Conservation (phyloP, 1,140 invertebrate species). For the Lepidurus apus region DNA sequence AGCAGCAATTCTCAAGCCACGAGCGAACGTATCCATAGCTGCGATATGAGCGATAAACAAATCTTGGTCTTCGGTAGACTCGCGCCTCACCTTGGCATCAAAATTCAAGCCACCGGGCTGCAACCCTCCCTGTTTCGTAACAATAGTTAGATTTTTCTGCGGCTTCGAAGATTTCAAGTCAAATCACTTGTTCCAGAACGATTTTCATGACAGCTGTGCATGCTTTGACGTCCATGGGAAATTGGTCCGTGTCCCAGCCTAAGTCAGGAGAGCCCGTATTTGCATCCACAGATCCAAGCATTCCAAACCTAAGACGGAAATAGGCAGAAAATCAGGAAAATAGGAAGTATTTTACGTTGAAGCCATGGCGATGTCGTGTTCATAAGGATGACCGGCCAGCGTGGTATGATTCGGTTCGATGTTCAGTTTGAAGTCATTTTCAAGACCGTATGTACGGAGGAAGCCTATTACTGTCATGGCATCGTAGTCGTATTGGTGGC, state of each 20-base stretch:
- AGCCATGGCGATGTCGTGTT: conserved; percentile 48
- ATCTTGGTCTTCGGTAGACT: conserved; percentile 52
- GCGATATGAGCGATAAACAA: conserved; percentile 53
- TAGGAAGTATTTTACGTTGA: conserved; percentile 44
- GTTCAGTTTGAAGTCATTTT: conserved; percentile 58
- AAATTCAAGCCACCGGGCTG: conserved; percentile 58
- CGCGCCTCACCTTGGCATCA: conserved; percentile 50
- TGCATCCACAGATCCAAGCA: conserved; percentile 50
- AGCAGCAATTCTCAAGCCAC: conserved; percentile 51
- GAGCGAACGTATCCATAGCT: conserved; percentile 56
- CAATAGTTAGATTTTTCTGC: neutral
- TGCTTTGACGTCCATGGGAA: conserved; percentile 49
- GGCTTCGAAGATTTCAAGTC: neutral
- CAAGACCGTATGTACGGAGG: conserved; percentile 56
- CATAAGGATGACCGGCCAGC: conserved; percentile 48
- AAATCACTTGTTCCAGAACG: conserved; percentile 51
- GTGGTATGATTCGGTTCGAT: conserved; percentile 56
- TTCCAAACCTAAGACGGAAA: conserved; percentile 44
- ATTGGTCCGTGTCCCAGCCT: conserved; percentile 52
- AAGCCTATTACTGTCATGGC: conserved; percentile 58
- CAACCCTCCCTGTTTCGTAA: conserved; percentile 48
- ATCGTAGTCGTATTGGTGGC: conserved; percentile 57
- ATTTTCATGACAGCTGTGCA: conserved; percentile 54
- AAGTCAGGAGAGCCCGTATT: conserved; percentile 50
- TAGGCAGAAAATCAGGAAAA: neutral